Conservation (phyloP, 2,113 vertebrate species). For the Chloroceryle aenea region DNA sequence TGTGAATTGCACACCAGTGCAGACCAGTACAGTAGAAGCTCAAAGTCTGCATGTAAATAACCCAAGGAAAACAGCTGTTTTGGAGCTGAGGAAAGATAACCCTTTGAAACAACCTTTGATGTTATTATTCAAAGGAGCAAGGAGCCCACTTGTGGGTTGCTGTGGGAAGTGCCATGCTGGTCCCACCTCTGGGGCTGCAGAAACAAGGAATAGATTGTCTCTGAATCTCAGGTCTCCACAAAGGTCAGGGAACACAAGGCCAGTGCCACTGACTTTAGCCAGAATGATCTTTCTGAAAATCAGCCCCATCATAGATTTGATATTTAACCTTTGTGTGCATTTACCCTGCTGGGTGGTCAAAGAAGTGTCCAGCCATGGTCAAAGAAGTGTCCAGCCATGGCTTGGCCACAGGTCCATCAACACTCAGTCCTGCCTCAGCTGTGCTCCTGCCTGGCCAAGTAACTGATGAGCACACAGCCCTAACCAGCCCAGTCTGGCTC, state of each 20-base stretch:
- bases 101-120: rapidly evolving
- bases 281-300: neutral
- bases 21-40: neutral
- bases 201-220: neutral
- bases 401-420: neutral
- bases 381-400: neutral
- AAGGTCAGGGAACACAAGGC: neutral
- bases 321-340: neutral
- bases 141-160: neutral
- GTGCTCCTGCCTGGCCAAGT: neutral
- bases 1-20: rapidly evolving
- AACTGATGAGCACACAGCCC: neutral
- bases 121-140: neutral
- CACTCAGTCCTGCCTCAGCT: neutral
- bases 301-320: neutral
- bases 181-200: neutral
- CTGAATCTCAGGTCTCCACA: neutral
- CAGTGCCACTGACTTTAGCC: neutral
- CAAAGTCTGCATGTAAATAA: neutral
- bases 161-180: neutral
- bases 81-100: neutral
- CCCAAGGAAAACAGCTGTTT: neutral
- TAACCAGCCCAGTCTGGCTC: neutral
- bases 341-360: neutral
- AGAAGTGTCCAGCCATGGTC: neutral